Evolutionary conservation across 1,140 invertebrate genomes (phyloP).

Genomic region (Drosophila ogumai): DNA sequence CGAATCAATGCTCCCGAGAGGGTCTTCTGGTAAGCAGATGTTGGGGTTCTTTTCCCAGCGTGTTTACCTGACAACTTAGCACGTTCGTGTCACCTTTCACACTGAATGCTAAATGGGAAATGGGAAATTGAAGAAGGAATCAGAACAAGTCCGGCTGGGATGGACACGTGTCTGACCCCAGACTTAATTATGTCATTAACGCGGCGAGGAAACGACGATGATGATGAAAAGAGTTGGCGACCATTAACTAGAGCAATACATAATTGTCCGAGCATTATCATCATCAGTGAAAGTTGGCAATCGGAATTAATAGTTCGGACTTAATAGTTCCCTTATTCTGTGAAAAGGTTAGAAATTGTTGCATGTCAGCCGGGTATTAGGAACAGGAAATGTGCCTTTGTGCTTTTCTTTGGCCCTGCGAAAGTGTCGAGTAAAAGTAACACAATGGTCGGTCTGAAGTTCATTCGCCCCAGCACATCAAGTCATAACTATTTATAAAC

Average conservation of each 20-base stretch:
- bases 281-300: constrained; percentile 73
- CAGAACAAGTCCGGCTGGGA: neutral
- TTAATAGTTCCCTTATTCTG: constrained; percentile 19
- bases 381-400: constrained; percentile 64
- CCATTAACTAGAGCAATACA: constrained; percentile 40
- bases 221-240: constrained; percentile 21
- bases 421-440: constrained; percentile 68
- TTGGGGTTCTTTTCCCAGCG: constrained; percentile 28
- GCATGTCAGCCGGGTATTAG: constrained; percentile 67
- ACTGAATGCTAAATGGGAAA: constrained; percentile 14
- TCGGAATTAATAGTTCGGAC: constrained; percentile 58
- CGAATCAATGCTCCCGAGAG: constrained; percentile 42
- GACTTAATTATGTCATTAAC: constrained; percentile 57
- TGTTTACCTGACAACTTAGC: constrained; percentile 60
- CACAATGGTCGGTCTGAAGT: constrained; percentile 45
- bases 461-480: constrained; percentile 42
- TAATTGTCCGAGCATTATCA: constrained; percentile 49
- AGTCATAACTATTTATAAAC: constrained; percentile 62
- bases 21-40: constrained; percentile 21
- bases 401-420: constrained; percentile 39
- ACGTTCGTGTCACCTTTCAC: constrained; percentile 43
- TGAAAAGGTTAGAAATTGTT: constrained; percentile 56
- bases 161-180: constrained; percentile 50
- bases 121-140: constrained; percentile 30
- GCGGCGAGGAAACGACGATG: neutral